Conservation (phyloP, 2,888 invertebrate genomes). For the Drosophila tanythrix region DNA sequence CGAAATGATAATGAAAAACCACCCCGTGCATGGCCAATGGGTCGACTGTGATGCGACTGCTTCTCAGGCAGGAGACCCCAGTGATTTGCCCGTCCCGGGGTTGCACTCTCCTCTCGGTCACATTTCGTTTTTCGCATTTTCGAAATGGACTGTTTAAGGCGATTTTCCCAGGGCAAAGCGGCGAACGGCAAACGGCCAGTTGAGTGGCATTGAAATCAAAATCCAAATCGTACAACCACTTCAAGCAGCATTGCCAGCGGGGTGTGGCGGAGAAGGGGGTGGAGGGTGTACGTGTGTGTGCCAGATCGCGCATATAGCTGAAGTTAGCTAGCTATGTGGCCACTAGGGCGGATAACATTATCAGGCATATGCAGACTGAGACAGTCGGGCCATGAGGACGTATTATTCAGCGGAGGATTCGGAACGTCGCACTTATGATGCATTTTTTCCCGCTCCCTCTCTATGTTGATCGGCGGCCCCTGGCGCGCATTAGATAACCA, state of each 20-base stretch:
- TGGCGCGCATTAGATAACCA: conserved; percentile 68
- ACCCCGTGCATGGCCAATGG: conserved; percentile 77
- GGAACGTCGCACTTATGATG: conserved; percentile 66
- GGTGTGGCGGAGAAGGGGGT: background rate
- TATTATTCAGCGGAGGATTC: conserved; percentile 12
- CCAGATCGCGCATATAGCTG: conserved; percentile 17
- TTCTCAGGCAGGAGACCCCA: conserved; percentile 30
- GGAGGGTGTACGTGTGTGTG: background rate
- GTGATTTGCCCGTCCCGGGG: conserved; percentile 37
- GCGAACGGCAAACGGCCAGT: conserved; percentile 56
- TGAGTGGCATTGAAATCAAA: conserved; percentile 81
- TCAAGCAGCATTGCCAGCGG: conserved; percentile 47
- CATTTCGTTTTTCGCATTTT: conserved; percentile 64
- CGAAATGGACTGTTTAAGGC: conserved; percentile 78
- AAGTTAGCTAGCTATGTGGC: conserved; percentile 3
- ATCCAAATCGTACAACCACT: conserved; percentile 78
- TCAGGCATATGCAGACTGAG: conserved; percentile 62
- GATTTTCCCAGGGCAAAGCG: conserved; percentile 71
- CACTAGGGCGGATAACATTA: conserved; percentile 54
- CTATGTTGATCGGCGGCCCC: conserved; percentile 34
- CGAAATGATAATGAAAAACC: conserved; percentile 80
- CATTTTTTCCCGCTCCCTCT: conserved; percentile 40
- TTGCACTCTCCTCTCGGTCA: conserved; percentile 40
- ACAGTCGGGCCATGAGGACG: conserved; percentile 24
- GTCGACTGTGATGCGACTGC: conserved; percentile 51